These are phyloP conservation scores for Caenorhabditis doughertyi DNA, from an alignment of 2,888 invertebrate genomes.

Conservation along the genomic window DNA sequence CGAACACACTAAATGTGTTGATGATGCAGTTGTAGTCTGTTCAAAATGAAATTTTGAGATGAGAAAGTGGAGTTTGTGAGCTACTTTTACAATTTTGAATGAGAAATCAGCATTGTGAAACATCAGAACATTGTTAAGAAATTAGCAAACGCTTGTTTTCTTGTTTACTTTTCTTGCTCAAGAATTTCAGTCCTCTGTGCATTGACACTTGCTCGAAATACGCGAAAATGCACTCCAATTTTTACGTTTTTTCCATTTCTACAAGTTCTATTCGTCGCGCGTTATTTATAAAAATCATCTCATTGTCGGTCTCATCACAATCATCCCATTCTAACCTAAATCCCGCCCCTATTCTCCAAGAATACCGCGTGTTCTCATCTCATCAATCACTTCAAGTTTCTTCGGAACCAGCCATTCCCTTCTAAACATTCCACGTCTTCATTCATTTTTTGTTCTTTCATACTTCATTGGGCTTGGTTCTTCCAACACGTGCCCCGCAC, in stretches of 20 bases:
- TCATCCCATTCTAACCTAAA: not conserved
- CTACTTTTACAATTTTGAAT: too few relatives aligned
- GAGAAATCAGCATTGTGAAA: too few relatives aligned
- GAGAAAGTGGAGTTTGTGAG: too few relatives aligned
- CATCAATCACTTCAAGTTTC: conserved; percentile 51
- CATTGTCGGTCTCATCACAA: not conserved
- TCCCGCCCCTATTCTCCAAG: conserved; percentile 2
- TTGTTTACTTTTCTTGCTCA: too few relatives aligned
- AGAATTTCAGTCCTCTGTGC: too few relatives aligned
- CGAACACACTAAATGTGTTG: conserved; percentile 25
- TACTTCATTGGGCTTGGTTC: too few relatives aligned
- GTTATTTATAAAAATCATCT: conserved; percentile 27
- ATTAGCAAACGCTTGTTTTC: too few relatives aligned
- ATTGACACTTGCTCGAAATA: too few relatives aligned
- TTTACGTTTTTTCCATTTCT: not conserved
- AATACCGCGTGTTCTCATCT: conserved; percentile 32
- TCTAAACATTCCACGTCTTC: too few relatives aligned
- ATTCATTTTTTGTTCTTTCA: too few relatives aligned
- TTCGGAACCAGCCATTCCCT: conserved; percentile 16
- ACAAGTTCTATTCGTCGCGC: not conserved
- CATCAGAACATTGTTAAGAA: too few relatives aligned
- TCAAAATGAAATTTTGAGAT: too few relatives aligned
- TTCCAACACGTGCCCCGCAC: conserved; percentile 41
- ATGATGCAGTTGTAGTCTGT: conserved; percentile 7
- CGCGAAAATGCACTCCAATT: not conserved